Conservation (phyloP, 2,797 vertebrate species). For the Psittacula echo region DNA sequence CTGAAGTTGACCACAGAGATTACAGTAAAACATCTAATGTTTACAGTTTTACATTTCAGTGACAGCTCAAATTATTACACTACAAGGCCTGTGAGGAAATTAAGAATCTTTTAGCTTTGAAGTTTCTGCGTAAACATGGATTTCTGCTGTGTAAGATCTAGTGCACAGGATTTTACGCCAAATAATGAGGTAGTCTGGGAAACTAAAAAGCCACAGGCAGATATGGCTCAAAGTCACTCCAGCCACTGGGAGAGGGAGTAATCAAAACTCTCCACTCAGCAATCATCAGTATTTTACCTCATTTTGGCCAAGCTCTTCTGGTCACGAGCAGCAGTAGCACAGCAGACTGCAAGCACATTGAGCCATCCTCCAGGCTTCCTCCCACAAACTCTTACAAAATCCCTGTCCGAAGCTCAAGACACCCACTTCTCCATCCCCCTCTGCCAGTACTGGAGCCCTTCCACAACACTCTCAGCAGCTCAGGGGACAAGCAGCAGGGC, state of each 20-base stretch:
- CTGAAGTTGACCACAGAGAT: neutral
- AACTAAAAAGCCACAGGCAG: neutral
- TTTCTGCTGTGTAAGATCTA: neutral
- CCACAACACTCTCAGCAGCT: rapidly evolving
- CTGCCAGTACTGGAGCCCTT: neutral
- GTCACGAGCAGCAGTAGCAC: neutral
- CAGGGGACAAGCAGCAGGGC: rapidly evolving
- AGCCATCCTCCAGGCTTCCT: neutral
- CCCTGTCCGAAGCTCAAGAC: neutral
- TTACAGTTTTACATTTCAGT: neutral
- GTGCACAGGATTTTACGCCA: neutral
- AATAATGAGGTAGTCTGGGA: neutral
- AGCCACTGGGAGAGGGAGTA: neutral
- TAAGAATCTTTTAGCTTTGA: neutral
- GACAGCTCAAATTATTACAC: neutral
- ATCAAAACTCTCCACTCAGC: neutral
- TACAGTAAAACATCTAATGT: rapidly evolving
- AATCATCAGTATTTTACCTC: neutral
- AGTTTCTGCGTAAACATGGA: neutral
- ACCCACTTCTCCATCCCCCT: rapidly evolving
- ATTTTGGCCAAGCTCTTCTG: neutral
- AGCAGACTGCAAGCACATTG: rapidly evolving
- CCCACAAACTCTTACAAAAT: neutral
- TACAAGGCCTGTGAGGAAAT: neutral
- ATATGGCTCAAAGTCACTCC: neutral